phyloP scores from a whole-genome alignment of 2,888 invertebrate species.

The Stictocephala bisonia region DNA sequence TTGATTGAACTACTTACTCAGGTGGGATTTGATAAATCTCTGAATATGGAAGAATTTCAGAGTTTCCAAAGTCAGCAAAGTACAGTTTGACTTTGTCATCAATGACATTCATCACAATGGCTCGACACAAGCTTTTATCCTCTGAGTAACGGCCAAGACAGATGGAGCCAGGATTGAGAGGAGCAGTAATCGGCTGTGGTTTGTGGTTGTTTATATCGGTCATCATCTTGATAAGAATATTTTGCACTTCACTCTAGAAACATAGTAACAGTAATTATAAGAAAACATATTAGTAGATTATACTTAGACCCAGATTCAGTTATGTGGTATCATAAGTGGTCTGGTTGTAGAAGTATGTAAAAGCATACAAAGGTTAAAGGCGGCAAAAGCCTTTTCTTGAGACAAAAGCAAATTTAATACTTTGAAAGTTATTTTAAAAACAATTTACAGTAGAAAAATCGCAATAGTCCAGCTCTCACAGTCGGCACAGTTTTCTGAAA shows the following conservation, averaged over 20 bases:
- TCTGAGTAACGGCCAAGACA: conserved; percentile 79
- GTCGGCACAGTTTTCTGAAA: too few relatives aligned
- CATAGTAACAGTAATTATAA: too few relatives aligned
- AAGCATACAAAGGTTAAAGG: too few relatives aligned
- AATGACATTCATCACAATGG: conserved; percentile 79
- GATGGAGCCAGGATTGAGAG: conserved; percentile 79
- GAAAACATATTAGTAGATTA: too few relatives aligned
- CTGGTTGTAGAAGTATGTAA: too few relatives aligned
- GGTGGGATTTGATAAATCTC: conserved; percentile 81
- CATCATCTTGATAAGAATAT: conserved; percentile 76
- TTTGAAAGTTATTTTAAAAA: too few relatives aligned
- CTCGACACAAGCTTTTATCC: conserved; percentile 78
- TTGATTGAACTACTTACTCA: conserved; percentile 66
- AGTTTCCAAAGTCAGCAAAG: conserved; percentile 85
- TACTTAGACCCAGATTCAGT: too few relatives aligned
- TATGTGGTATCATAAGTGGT: too few relatives aligned
- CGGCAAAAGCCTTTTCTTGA: too few relatives aligned
- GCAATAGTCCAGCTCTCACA: too few relatives aligned
- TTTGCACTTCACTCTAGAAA: conserved; percentile 65
- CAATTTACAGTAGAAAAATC: too few relatives aligned
- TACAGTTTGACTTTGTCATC: conserved; percentile 80
- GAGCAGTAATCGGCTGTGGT: conserved; percentile 71
- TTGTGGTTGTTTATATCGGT: conserved; percentile 75
- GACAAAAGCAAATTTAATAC: too few relatives aligned
- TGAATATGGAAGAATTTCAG: conserved; percentile 76